Evolutionary conservation across 2,797 vertebrate genomes (phyloP), one percentile per base, ranked within the genome.

Genomic region (Lutjanus argentimaculatus): DNA sequence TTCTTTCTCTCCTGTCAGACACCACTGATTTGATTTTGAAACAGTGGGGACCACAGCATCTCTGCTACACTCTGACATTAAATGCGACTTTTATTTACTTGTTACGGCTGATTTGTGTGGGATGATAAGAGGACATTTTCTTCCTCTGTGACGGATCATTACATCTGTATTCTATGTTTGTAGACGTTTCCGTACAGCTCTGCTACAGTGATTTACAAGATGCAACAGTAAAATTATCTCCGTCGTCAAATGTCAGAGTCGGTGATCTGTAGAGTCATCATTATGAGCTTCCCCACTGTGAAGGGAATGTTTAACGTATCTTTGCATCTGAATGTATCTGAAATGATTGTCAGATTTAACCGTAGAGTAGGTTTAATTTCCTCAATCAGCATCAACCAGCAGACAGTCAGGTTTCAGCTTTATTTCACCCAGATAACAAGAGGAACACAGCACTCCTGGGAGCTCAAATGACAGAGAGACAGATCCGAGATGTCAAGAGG

Each of bases 221-320:
- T 16, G 55, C 55, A n/a, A 8, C 43, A 22, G 21, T 42, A 7
- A 56, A 56, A 57, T 57, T 7, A 64, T 46, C 40, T 45, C 48
- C 14, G n/a, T 52, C 46, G 30, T 72, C 36, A 55, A 53, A 73
- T 55, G 71, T 73, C 71, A 64, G 71, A 21, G 61, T 1, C 61
- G 0, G 7, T 56, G 62, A 74, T 12, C 51, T 64, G 62, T 49
- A 0, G 72, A 40, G 72, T 36, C 53, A 6, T 52, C n/a, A 3
- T 36, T 36, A 56, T 58, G 25, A 30, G 25, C 25, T 30, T 30
- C 25, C 25, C 25, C 25, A 30, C 25, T 14, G 49, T 11, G 59
- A 30, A 11, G 42, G 25, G 42, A 48, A 36, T 51, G 3, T 70
- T n/a, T 11, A 53, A 21, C 53, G 48, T 12, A 36, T 19, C 72